Evolutionary conservation across 2,113 vertebrate species (phyloP).

Genomic region (Cisticola juncidis): DNA sequence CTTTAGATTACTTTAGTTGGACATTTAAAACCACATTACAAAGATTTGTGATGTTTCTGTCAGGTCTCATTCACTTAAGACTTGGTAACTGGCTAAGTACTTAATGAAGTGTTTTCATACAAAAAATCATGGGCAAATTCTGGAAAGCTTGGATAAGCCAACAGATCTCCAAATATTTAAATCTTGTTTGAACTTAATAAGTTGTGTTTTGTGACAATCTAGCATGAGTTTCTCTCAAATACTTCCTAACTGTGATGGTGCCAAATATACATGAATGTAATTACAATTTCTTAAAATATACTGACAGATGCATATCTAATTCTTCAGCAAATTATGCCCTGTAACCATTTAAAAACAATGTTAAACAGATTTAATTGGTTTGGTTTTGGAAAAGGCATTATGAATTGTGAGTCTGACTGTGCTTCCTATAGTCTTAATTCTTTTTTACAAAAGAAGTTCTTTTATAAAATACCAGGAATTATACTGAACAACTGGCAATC

Average conservation of each 20-base stretch:
- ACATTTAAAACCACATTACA: not conserved
- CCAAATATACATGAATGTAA: not conserved
- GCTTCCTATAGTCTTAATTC: not conserved
- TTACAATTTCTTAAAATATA: not conserved
- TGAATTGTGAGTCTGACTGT: not conserved
- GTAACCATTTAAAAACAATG: not conserved
- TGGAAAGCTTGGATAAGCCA: conserved; percentile 1
- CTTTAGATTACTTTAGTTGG: not conserved
- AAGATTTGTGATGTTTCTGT: not conserved
- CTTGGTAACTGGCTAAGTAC: not conserved
- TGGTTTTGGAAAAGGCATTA: not conserved
- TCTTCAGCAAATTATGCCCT: not conserved
- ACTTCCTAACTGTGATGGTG: not conserved
- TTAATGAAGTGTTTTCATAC: conserved; percentile 8
- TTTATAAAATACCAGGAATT: not conserved
- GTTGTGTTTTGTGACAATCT: not conserved
- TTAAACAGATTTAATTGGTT: not conserved
- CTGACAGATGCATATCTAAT: not conserved
- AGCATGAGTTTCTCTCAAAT: not conserved
- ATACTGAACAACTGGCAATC: not conserved
- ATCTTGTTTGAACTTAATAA: not conserved
- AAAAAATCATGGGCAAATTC: not conserved
- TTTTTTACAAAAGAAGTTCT: not conserved
- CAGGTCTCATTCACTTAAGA: not conserved
- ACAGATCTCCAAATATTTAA: conserved; percentile 18